Conservation (phyloP, 2,888 invertebrate species). For the Gortyna flavago region DNA sequence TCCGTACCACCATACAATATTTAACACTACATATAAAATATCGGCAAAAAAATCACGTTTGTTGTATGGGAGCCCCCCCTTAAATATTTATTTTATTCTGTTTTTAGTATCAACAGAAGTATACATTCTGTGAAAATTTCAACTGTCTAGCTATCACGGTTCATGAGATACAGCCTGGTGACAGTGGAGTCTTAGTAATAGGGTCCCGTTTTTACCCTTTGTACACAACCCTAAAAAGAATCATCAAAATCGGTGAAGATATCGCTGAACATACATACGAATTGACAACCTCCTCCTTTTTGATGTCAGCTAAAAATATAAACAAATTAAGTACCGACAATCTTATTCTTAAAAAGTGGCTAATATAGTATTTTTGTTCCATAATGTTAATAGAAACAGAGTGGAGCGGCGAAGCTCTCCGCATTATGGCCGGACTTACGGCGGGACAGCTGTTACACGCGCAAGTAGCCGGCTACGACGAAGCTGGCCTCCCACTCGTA, state of each 20-base stretch:
- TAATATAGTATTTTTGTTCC: neutral
- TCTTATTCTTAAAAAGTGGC: neutral
- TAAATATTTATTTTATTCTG: too few species aligned
- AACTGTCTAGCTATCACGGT: too few species aligned
- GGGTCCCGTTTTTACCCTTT: too few species aligned
- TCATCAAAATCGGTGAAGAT: neutral
- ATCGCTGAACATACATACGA: neutral
- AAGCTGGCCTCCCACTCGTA: constrained; percentile 94
- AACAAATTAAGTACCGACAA: neutral
- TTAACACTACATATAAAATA: too few species aligned
- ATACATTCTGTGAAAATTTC: too few species aligned
- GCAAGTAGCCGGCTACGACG: constrained; percentile 95
- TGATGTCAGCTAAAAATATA: neutral
- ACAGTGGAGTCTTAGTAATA: too few species aligned
- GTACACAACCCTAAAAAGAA: too few species aligned
- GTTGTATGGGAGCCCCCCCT: too few species aligned
- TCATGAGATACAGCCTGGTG: too few species aligned
- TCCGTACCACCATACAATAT: too few species aligned
- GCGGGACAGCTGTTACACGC: constrained; percentile 96
- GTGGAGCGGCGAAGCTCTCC: constrained; percentile 95
- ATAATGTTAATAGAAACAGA: constrained; percentile 81
- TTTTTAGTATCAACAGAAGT: too few species aligned
- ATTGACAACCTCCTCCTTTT: neutral
- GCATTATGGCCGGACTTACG: constrained; percentile 94
- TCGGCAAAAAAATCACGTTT: too few species aligned